phyloP scores from a whole-genome alignment of 2,888 invertebrate species.

The Aleiodes alternator region DNA sequence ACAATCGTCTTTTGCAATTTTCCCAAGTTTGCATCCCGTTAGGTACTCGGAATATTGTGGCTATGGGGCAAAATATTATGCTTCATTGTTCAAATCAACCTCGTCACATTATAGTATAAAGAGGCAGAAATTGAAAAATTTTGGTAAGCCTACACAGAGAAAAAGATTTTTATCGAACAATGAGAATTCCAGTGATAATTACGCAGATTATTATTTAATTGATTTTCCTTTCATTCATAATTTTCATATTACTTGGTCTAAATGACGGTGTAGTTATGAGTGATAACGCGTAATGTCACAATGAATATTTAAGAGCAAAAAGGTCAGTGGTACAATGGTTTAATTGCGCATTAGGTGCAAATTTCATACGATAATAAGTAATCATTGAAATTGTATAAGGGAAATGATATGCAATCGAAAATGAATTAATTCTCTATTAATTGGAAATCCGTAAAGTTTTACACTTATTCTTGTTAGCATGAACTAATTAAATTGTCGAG shows the following conservation, averaged over 20 bases:
- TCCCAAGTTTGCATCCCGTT: conserved; percentile 62
- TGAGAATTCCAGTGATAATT: not conserved
- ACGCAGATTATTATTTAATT: too few species aligned
- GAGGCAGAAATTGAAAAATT: too few species aligned
- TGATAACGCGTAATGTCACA: conserved; percentile 58
- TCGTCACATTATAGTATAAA: too few species aligned
- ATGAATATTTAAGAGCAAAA: conserved; percentile 68
- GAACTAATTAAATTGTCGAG: too few species aligned
- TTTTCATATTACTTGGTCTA: not conserved
- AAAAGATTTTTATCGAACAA: too few species aligned
- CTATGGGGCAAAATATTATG: not conserved
- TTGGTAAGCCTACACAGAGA: too few species aligned
- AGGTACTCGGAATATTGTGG: not conserved
- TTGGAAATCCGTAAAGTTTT: not conserved
- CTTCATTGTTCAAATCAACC: not conserved
- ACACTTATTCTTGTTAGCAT: too few species aligned
- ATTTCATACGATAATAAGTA: conserved; percentile 35
- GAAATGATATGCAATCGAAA: conserved; percentile 5
- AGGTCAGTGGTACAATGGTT: conserved; percentile 68
- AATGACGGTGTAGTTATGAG: conserved; percentile 4
- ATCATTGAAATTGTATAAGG: conserved; percentile 8
- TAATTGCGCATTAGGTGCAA: conserved; percentile 62
- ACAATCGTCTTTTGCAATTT: conserved; percentile 71
- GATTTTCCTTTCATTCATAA: not conserved
- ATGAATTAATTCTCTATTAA: conserved; percentile 1